phyloP scores from a whole-genome alignment of 2,113 vertebrate genomes.

The Haemorhous mexicanus region DNA sequence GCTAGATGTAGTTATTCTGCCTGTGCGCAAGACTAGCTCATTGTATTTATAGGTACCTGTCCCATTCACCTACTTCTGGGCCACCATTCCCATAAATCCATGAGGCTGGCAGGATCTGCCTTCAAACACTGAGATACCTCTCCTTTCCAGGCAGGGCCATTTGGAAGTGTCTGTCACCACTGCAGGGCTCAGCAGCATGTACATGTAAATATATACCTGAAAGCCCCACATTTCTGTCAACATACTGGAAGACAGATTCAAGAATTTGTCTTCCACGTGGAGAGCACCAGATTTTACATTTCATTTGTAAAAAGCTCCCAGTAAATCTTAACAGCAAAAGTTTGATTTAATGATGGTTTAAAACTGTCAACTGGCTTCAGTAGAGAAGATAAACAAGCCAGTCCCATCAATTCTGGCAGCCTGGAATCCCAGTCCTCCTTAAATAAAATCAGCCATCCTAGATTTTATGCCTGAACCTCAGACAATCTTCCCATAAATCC shows the following conservation, averaged over 20 bases:
- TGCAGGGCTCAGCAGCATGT: neutral
- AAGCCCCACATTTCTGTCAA: neutral
- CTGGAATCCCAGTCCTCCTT: neutral
- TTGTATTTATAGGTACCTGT: conserved; percentile 32
- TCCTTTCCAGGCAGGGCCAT: neutral
- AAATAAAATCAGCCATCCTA: neutral
- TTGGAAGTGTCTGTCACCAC: neutral
- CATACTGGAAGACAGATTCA: neutral
- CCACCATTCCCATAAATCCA: neutral
- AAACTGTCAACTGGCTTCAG: conserved; percentile 30
- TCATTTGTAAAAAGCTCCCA: neutral
- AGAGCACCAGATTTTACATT: conserved; percentile 10
- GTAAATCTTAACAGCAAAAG: neutral
- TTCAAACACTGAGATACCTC: neutral
- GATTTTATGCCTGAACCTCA: neutral
- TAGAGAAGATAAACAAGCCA: neutral
- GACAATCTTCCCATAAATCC: neutral
- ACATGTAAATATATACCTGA: neutral
- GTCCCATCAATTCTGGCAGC: neutral
- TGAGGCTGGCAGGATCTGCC: neutral
- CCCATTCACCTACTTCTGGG: conserved; percentile 26
- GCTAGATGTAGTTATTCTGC: neutral
- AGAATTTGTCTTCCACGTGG: neutral
- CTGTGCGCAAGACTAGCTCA: neutral
- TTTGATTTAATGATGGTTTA: conserved; percentile 36